phyloP scores from a whole-genome alignment of 2,888 invertebrate species.

The Sphinx pinastri region DNA sequence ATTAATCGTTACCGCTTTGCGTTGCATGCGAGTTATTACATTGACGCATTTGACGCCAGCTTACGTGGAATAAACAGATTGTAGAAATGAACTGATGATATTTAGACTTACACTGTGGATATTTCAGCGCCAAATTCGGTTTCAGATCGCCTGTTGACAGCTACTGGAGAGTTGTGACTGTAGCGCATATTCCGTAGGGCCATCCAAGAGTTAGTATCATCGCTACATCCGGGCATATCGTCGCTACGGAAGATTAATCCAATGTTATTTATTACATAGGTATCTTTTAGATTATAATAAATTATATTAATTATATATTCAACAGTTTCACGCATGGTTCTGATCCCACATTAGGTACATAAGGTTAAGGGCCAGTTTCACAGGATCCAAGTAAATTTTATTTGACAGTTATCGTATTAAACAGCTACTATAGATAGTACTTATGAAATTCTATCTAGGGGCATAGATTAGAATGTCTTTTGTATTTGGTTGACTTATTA shows the following conservation, averaged over 20 bases:
- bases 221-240: background rate
- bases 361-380: too few species aligned
- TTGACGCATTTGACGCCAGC: background rate
- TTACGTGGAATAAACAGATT: background rate
- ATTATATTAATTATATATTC: too few species aligned
- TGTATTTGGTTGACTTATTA: too few species aligned
- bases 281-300: too few species aligned
- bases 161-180: background rate
- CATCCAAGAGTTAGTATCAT: background rate
- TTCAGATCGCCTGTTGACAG: background rate
- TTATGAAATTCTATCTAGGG: too few species aligned
- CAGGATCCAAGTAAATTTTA: too few species aligned
- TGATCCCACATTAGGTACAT: too few species aligned
- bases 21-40: background rate
- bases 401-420: too few species aligned
- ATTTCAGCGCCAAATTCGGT: background rate
- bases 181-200: background rate
- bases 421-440: too few species aligned
- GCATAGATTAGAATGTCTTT: too few species aligned
- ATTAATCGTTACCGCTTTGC: background rate
- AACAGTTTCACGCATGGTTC: too few species aligned
- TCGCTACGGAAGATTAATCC: background rate
- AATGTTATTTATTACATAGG: background rate
- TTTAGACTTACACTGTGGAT: background rate
- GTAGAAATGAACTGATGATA: too few species aligned